Percentiles rank a stretch among this genome's conserved stretches.
Conservation (phyloP, 2,888 invertebrate genomes). For the Aphodius sticticus region DNA sequence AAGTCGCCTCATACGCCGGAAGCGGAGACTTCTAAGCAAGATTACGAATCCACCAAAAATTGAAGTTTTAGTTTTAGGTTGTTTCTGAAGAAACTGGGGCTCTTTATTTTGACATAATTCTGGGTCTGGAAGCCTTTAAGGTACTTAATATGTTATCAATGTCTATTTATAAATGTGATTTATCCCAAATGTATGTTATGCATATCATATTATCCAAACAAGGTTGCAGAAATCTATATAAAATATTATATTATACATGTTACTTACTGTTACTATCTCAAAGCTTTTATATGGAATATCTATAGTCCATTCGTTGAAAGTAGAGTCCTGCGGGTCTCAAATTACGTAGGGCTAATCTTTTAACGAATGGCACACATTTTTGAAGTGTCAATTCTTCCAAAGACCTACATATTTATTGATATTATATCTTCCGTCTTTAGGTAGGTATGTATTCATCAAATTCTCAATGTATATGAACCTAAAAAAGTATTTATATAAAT, state of each 20-base stretch:
- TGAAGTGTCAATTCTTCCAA: background rate
- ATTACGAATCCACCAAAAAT: background rate
- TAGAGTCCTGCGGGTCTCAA: background rate
- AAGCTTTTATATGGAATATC: background rate
- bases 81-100: too few species aligned
- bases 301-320: background rate
- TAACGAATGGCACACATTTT: background rate
- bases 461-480: background rate
- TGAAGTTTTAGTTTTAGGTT: slow-evolving; percentile 7
- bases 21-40: slow-evolving; percentile 11
- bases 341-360: background rate
- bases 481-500: background rate
- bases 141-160: background rate
- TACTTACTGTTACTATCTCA: background rate
- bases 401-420: background rate
- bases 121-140: background rate
- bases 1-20: slow-evolving; percentile 34
- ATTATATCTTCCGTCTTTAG: background rate
- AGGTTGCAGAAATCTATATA: background rate
- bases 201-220: background rate
- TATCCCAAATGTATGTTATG: background rate
- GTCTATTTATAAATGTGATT: background rate
- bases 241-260: background rate
- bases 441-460: background rate
- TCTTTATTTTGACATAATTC: too few species aligned